Base-by-base conservation (phyloP, 2,797 vertebrate genomes). In the Karalla daura region DNA sequence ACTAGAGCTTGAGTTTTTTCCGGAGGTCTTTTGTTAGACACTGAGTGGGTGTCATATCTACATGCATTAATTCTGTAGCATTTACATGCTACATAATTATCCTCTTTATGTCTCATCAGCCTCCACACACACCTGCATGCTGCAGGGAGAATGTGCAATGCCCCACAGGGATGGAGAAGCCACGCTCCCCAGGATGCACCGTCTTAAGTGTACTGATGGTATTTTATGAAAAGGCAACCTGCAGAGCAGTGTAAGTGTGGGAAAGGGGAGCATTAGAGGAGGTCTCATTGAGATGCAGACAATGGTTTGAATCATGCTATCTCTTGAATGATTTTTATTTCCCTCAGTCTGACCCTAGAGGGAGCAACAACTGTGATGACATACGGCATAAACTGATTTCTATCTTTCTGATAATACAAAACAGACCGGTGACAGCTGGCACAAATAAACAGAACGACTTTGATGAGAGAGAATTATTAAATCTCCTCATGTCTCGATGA, bases 361-460 rank as follows among this genome's bases (percentile, higher is more conserved):
- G 77, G 80, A 45, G 80, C 77, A 80, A 64, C 15, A 75, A 44
- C 59, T 70, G 56, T 77, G 37, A 59, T 30, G 8, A 67, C 23
- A 46, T 35, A 20, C 3, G 33, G 12, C 30, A 32, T 2, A 23
- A 54, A 54, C 20, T 28, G 32, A 35, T 18, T 4, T 28, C 43
- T 21, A 8, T 3, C 11, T 17, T 15, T 61, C 27, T 67, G 36
- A 23, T 24, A 30, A 51, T 30, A 59, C 8, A 37, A 15, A 63
- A 25, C 30, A 30, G 21, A 27, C 1, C 21, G 37, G 20, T 53
- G 36, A 21, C 14, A 51, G 8, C 15, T 24, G 6, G 7, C 13
- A 37, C 4, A 18, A 15, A 33, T 53, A 10, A 55, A 39, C 2
- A 3, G n/a, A 27, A 46, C 28, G 27, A 36, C 45, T 41, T 30